A percentile compares a stretch with the other conserved stretches of the same genome.
Evolutionary conservation across 2,797 vertebrate species (phyloP).

Genomic region (Tokudaia muenninki): DNA sequence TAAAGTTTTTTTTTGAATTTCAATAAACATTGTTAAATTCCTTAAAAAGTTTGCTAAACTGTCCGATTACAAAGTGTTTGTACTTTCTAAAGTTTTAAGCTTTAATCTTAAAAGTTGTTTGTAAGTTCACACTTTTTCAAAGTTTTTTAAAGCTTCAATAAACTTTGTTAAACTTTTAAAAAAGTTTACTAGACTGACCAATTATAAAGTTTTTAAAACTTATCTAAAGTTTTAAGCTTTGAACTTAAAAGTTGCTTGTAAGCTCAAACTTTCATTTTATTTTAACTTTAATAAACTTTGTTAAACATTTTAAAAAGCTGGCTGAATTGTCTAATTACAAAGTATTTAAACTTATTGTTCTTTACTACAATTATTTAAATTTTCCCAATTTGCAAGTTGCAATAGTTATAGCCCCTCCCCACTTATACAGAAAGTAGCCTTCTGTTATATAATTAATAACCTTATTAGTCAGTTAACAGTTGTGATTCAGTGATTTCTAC

Average conservation of each 20-base stretch:
- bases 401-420: slow-evolving; percentile 7
- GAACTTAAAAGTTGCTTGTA: neutral
- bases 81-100: neutral
- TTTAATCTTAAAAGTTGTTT: neutral
- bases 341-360: neutral
- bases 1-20: neutral
- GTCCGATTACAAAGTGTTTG: neutral
- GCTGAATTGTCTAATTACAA: neutral
- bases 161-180: neutral
- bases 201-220: neutral
- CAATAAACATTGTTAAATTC: neutral
- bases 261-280: neutral
- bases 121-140: neutral
- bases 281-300: neutral
- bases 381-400: slow-evolving; percentile 25
- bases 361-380: neutral
- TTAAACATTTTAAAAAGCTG: neutral
- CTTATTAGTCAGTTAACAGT: slow-evolving; percentile 27
- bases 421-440: slow-evolving; percentile 36
- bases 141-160: neutral
- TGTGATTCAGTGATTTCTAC: neutral
- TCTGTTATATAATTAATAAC: slow-evolving; percentile 38
- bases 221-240: neutral
- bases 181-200: neutral
- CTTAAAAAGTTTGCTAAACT: neutral